phyloP scores from a whole-genome alignment of 2,888 invertebrate species.

The Acanthosepion pharaonis region DNA sequence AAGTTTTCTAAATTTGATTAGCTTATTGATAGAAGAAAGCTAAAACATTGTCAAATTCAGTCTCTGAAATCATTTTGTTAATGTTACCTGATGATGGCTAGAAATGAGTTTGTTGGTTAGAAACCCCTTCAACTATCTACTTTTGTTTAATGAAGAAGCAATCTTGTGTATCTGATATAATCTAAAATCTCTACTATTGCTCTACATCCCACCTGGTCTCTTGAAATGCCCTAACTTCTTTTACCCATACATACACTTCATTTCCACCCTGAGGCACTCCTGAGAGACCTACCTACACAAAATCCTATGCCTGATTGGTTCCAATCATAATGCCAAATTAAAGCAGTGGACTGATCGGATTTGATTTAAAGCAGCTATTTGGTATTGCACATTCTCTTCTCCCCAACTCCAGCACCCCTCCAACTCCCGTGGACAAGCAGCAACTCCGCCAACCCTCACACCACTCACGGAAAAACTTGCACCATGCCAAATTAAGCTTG shows the following conservation, averaged over 20 bases:
- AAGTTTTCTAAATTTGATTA: too few relatives aligned
- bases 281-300: conserved; percentile 33
- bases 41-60: too few relatives aligned
- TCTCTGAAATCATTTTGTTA: too few relatives aligned
- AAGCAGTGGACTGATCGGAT: background rate
- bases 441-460: background rate
- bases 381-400: conserved; percentile 7
- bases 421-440: background rate
- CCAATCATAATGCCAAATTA: conserved; percentile 33
- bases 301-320: conserved; percentile 1
- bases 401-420: background rate
- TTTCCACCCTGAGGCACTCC: conserved; percentile 8
- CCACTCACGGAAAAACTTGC: conserved; percentile 22
- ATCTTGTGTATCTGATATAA: background rate
- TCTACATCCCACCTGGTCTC: background rate
- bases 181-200: conserved; percentile 33
- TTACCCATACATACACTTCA: background rate
- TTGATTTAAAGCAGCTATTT: conserved; percentile 23
- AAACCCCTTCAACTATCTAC: too few relatives aligned
- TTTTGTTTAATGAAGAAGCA: too few relatives aligned
- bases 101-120: too few relatives aligned
- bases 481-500: conserved; percentile 33
- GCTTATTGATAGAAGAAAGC: too few relatives aligned
- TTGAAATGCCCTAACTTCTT: background rate
- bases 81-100: too few relatives aligned